phyloP scores from a whole-genome alignment of 2,888 invertebrate genomes.

The Lasioglossum leucozonium region DNA sequence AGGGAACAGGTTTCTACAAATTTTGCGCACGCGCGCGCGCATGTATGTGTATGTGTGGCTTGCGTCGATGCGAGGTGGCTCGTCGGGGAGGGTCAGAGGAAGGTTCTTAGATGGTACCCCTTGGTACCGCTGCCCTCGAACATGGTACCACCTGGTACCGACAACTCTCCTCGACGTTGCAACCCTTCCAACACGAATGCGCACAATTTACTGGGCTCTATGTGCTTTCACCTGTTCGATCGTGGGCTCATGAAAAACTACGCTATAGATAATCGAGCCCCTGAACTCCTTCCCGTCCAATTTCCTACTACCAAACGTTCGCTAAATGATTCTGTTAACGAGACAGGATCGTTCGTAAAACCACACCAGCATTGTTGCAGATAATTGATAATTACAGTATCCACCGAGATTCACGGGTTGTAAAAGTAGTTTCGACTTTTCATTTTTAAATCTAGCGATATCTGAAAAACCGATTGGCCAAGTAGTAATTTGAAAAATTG shows the following conservation, averaged over 20 bases:
- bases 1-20: conserved; percentile 39
- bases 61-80: conserved; percentile 35
- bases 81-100: conserved; percentile 62
- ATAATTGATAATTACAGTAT: neutral
- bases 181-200: conserved; percentile 65
- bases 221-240: conserved; percentile 70
- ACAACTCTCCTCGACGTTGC: conserved; percentile 47
- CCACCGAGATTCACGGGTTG: neutral
- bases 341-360: neutral
- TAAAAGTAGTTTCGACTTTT: neutral
- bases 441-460: neutral
- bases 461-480: neutral
- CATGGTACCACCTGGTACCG: conserved; percentile 80
- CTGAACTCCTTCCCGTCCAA: conserved; percentile 37
- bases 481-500: neutral
- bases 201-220: conserved; percentile 63
- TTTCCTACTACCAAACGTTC: conserved; percentile 7
- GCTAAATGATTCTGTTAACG: conserved; percentile 5
- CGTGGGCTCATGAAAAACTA: conserved; percentile 52
- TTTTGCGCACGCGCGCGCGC: conserved; percentile 21
- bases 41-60: conserved; percentile 6
- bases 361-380: neutral
- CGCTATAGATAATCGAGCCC: conserved; percentile 45
- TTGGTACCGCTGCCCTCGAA: conserved; percentile 79
- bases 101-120: conserved; percentile 75